These are phyloP conservation scores for Mustelus asterias DNA, from an alignment of 2,113 vertebrate species.

Conservation along the genomic window DNA sequence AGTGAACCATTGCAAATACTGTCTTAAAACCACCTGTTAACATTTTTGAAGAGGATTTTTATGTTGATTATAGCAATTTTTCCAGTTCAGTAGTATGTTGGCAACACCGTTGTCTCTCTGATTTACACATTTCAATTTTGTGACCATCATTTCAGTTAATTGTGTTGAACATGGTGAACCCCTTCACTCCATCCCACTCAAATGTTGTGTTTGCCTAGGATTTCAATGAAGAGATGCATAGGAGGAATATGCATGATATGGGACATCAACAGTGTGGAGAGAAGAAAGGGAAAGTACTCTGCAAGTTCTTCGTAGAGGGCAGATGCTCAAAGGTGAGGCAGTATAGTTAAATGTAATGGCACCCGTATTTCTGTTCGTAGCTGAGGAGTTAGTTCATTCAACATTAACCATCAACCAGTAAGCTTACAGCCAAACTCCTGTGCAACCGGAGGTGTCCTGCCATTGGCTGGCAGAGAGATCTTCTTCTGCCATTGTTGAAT, in stretches of 20 bases:
- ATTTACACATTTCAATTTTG: neutral
- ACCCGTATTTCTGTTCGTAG: neutral
- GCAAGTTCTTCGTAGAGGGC: conserved; percentile 94
- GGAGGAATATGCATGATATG: conserved; percentile 74
- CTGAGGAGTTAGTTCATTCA: neutral
- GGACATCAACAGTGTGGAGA: conserved; percentile 69
- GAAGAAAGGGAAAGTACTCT: conserved; percentile 92
- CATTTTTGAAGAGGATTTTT: neutral
- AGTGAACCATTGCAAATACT: neutral
- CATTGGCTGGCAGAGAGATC: no score
- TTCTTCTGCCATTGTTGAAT: no score
- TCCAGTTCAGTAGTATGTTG: neutral
- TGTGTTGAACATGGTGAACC: neutral
- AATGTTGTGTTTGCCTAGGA: neutral
- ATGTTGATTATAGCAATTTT: neutral
- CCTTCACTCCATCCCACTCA: neutral
- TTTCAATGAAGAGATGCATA: conserved; percentile 51
- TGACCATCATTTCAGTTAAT: neutral
- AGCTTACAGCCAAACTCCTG: neutral
- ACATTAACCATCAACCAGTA: neutral
- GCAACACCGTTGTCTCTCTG: neutral
- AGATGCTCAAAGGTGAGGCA: conserved; percentile 81
- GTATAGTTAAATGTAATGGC: neutral
- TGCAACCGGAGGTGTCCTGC: no score
- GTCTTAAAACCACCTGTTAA: neutral